Evolutionary conservation across 2,113 vertebrate genomes (phyloP).

Genomic region (Arenaria interpres): DNA sequence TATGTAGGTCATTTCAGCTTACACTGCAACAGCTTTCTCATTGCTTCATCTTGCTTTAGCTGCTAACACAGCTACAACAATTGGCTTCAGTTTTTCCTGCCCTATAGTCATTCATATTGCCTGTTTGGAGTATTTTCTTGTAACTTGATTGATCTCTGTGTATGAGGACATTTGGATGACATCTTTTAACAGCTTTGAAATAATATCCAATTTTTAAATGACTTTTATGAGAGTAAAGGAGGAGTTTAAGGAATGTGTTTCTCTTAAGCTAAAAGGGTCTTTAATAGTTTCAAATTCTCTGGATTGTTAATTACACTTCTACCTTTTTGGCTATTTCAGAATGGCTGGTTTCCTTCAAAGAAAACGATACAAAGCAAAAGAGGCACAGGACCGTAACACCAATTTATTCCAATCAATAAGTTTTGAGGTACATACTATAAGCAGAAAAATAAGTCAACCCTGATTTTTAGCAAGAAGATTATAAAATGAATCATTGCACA

Average conservation of each 20-base stretch:
- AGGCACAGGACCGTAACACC: fast-evolving
- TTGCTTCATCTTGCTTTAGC: background rate
- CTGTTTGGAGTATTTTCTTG: background rate
- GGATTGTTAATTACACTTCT: background rate
- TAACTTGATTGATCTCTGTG: background rate
- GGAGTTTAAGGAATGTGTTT: background rate
- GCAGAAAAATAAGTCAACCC: background rate
- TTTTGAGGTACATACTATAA: background rate
- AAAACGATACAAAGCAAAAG: background rate
- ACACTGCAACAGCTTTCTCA: background rate
- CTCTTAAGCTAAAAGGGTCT: background rate
- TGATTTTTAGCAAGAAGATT: background rate
- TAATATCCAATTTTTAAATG: background rate
- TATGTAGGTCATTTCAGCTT: background rate
- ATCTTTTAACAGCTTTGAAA: background rate
- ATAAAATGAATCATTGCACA: background rate
- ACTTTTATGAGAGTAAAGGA: background rate
- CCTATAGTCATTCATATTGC: background rate
- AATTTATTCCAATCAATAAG: background rate
- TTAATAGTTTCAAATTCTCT: background rate
- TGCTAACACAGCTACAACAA: background rate
- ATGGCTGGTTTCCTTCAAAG: background rate
- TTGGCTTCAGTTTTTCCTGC: background rate
- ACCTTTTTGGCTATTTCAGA: background rate
- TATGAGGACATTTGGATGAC: background rate